Evolutionary conservation across 2,888 invertebrate species (phyloP).

Genomic region (Agrochola lota): DNA sequence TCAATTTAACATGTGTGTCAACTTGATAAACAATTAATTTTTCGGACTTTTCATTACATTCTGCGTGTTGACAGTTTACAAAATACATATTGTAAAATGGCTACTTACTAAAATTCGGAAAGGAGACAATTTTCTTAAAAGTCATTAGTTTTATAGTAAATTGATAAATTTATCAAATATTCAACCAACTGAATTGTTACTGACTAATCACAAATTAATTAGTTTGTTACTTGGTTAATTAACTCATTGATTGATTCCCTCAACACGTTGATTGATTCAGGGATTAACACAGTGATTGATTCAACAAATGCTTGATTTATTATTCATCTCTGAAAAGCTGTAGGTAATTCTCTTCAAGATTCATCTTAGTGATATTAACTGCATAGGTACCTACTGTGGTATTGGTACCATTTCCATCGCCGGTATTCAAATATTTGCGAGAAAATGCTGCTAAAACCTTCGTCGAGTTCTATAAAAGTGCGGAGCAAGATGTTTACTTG

Average conservation of each 20-base stretch:
- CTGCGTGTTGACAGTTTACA: not conserved
- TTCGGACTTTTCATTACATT: not conserved
- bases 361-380: not conserved
- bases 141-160: not conserved
- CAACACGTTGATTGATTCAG: slow-evolving; percentile 40
- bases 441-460: slow-evolving; percentile 6
- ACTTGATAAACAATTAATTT: too few species aligned
- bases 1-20: not conserved
- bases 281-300: slow-evolving; percentile 31
- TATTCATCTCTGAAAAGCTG: slow-evolving; percentile 1
- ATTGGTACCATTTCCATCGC: not conserved
- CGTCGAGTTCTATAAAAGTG: not conserved
- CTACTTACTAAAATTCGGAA: not conserved
- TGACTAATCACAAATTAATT: slow-evolving; percentile 40
- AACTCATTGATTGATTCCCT: slow-evolving; percentile 41
- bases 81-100: not conserved
- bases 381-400: not conserved
- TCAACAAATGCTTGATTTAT: slow-evolving; percentile 25
- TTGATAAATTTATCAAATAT: slow-evolving; percentile 19
- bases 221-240: slow-evolving; percentile 30
- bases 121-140: not conserved
- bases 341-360: not conserved
- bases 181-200: not conserved
- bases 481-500: slow-evolving; percentile 12
- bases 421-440: slow-evolving; percentile 15